Base-by-base conservation (phyloP, 2,113 vertebrate genomes). In the Anarrhichthys ocellatus region DNA sequence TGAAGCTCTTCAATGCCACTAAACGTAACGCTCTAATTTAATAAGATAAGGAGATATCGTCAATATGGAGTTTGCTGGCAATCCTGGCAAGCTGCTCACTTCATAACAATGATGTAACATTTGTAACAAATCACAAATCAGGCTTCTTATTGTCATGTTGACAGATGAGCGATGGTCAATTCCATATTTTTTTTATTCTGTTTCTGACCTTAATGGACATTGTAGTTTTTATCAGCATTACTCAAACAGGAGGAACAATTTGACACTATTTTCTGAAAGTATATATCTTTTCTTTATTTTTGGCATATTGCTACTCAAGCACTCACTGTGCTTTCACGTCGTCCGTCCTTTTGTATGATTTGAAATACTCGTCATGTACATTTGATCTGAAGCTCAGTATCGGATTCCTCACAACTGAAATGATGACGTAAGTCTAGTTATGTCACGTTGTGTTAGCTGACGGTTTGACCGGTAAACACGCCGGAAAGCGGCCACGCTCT, bases 361-460 rank as follows among this genome's bases (percentile, higher is more conserved):
- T 18, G 17, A 48, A 48, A 48, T 48, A 14, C 15, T 18, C 46
- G 17, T 17, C 5, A 6, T 48, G 42, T 44, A 44, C 42, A 44
- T 44, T 44, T 44, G 15, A 64, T 44, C 62, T 67, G 48, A 13
- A 69, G 38, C 20, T 36, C 32, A 20, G 40, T 65, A 64, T 77
- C 42, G 52, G 64, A 5, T 79, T 79, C 40, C 4, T 38, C 42
- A 22, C 46, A 15, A 22, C 61, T 65, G 32, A n/a, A 63, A 17
- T 17, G 9, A 29, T 93, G 88, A 78, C 62, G 56, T 89, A 87
- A 87, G 73, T 71, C 15, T 1, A 9, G 73, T 91, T 78, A 70
- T 68, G 86, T 92, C 89, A 82, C 36, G 14, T 11, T 42, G 74
- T 20, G 52, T 66, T 29, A 48, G 68, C 58, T 22, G 29, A 40